Conservation (phyloP, 2,113 vertebrate genomes). For the Salvelinus alpinus region DNA sequence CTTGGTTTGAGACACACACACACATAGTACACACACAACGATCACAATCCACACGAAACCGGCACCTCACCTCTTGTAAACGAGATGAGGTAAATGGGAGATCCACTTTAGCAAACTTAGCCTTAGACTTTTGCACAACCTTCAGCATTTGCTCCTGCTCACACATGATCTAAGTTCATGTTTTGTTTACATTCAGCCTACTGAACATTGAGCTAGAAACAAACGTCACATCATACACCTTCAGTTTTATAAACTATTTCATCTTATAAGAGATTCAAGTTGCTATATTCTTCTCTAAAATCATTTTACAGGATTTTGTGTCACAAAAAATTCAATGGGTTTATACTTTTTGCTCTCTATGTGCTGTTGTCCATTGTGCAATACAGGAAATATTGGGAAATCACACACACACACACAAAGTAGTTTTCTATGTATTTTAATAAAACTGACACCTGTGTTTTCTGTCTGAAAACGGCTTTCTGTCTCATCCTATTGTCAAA, state of each 20-base stretch:
- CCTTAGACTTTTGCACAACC: conserved; percentile 62
- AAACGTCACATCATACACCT: conserved; percentile 33
- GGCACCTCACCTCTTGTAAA: conserved; percentile 50
- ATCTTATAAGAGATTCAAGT: conserved; percentile 41
- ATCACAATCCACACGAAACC: conserved; percentile 48
- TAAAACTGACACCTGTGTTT: conserved; percentile 79
- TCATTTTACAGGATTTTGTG: conserved; percentile 41
- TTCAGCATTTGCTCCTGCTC: conserved; percentile 46
- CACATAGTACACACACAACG: conserved; percentile 16
- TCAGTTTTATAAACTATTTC: conserved; percentile 29
- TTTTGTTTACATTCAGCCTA: conserved; percentile 47
- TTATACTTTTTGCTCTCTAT: conserved; percentile 63
- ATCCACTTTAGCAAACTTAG: conserved; percentile 50
- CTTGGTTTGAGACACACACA: conserved; percentile 21
- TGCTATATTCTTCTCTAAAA: background rate
- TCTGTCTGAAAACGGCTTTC: conserved; percentile 74
- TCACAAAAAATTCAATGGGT: conserved; percentile 55
- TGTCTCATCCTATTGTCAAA: conserved; percentile 61
- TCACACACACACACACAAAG: conserved; percentile 74
- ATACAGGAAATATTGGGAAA: conserved; percentile 69
- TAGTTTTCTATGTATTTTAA: conserved; percentile 87
- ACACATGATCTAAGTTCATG: conserved; percentile 35
- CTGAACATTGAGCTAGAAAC: conserved; percentile 37
- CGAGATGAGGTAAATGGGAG: conserved; percentile 41
- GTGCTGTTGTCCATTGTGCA: conserved; percentile 76